Percentiles rank a stretch among this genome's conserved stretches.
These are phyloP conservation scores for Apotomis capreana DNA, from an alignment of 2,888 invertebrate genomes.

Conservation along the genomic window DNA sequence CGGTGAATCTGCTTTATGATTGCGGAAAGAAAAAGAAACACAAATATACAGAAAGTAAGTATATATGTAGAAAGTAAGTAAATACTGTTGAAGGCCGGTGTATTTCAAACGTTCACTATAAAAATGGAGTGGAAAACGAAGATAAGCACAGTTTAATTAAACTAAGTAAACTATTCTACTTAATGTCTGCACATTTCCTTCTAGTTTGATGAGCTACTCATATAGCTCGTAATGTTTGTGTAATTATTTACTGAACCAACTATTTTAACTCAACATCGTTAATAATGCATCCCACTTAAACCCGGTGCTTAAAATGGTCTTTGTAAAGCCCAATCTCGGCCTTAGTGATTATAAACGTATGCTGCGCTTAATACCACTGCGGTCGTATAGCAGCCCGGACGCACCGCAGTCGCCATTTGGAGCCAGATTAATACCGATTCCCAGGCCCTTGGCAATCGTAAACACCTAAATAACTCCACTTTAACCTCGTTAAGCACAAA, in stretches of 20 bases:
- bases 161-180: too few relatives aligned
- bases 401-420: conserved; percentile 11
- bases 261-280: conserved; percentile 16
- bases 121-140: too few relatives aligned
- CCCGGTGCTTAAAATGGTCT: conserved; percentile 27
- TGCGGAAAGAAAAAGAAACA: too few relatives aligned
- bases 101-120: too few relatives aligned
- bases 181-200: too few relatives aligned
- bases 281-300: conserved; percentile 33
- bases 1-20: too few relatives aligned
- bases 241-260: neutral
- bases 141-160: too few relatives aligned
- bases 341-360: conserved; percentile 28
- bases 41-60: too few relatives aligned
- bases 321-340: conserved; percentile 19
- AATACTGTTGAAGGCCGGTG: too few relatives aligned
- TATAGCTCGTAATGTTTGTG: conserved; percentile 5
- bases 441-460: conserved; percentile 17
- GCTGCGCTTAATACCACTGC: conserved; percentile 23
- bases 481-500: conserved; percentile 31
- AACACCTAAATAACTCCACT: conserved; percentile 25
- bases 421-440: conserved; percentile 13
- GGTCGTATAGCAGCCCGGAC: neutral
- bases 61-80: too few relatives aligned
- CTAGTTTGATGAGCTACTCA: neutral